phyloP scores from a whole-genome alignment of 2,888 invertebrate genomes.

The Digitonthophagus gazella region DNA sequence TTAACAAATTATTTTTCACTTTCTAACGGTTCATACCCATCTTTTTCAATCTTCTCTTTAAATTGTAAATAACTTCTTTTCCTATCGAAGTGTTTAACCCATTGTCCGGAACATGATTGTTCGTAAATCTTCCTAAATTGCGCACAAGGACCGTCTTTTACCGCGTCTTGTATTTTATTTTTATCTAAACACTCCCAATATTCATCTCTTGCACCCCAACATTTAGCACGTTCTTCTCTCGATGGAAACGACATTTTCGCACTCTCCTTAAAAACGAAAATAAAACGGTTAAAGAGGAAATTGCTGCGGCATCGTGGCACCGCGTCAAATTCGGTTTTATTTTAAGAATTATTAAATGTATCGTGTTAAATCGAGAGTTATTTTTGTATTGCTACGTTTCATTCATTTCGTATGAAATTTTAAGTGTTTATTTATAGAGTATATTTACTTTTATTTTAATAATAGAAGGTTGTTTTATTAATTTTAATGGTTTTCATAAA shows the following conservation, averaged over 20 bases:
- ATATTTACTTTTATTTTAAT: no score
- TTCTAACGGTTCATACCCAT: slow-evolving; percentile 80
- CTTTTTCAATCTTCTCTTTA: slow-evolving; percentile 81
- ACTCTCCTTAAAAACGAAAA: no score
- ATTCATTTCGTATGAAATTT: neutral
- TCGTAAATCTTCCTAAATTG: slow-evolving; percentile 73
- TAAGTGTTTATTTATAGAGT: neutral
- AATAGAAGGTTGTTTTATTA: no score
- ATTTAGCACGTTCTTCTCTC: slow-evolving; percentile 74
- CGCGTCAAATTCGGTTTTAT: slow-evolving; percentile 22
- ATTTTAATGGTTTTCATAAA: no score
- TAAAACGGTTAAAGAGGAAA: slow-evolving; percentile 9
- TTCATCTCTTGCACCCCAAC: slow-evolving; percentile 83
- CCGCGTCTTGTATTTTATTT: slow-evolving; percentile 59
- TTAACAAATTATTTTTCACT: slow-evolving; percentile 44
- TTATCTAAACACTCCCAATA: slow-evolving; percentile 89
- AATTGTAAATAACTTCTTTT: slow-evolving; percentile 84
- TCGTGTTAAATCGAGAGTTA: neutral
- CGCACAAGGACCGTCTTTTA: slow-evolving; percentile 59
- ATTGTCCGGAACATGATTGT: slow-evolving; percentile 74
- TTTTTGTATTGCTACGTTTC: neutral
- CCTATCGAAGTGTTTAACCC: slow-evolving; percentile 94
- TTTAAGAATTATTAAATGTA: neutral
- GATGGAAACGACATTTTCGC: slow-evolving; percentile 73
- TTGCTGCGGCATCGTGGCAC: slow-evolving; percentile 21